Conservation (phyloP, 2,888 invertebrate genomes). For the Drosophila vallismaia region DNA sequence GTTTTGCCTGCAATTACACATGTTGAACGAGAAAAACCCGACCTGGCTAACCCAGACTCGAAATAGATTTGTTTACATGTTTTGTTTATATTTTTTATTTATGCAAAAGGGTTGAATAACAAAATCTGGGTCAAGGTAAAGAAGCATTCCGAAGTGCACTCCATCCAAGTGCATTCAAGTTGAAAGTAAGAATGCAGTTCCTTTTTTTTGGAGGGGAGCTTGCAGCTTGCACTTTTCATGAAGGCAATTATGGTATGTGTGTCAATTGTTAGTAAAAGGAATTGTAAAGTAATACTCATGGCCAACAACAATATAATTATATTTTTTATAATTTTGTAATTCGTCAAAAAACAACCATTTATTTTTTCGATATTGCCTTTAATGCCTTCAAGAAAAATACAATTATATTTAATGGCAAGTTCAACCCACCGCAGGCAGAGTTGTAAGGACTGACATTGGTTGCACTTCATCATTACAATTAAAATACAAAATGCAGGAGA, state of each 20-base stretch:
- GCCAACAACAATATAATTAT: too few species aligned
- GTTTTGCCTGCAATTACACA: constrained; percentile 35
- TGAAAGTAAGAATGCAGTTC: constrained; percentile 24
- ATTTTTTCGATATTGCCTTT: background rate
- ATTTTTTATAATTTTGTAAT: too few species aligned
- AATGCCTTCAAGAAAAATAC: background rate
- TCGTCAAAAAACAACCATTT: background rate
- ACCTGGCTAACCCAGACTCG: constrained; percentile 21
- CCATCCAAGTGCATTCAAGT: constrained; percentile 19
- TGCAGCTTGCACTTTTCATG: constrained; percentile 26
- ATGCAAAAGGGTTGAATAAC: constrained; percentile 20
- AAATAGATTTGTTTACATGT: constrained; percentile 25
- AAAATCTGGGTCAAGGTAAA: constrained; percentile 72
- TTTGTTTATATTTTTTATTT: constrained; percentile 19
- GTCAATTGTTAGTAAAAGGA: constrained; percentile 46
- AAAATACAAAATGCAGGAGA: constrained; percentile 68
- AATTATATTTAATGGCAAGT: constrained; percentile 51
- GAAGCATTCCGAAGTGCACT: constrained; percentile 36
- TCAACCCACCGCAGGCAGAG: constrained; percentile 15
- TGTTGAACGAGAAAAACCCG: constrained; percentile 44
- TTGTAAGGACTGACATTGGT: constrained; percentile 29
- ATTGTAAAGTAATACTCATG: background rate
- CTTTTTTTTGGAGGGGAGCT: constrained; percentile 4
- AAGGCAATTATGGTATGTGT: constrained; percentile 18
- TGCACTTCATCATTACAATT: constrained; percentile 76